Percentiles rank a stretch among this genome's conserved stretches.
Conservation (phyloP, 2,888 invertebrate species). For the Trachelus tabidus region DNA sequence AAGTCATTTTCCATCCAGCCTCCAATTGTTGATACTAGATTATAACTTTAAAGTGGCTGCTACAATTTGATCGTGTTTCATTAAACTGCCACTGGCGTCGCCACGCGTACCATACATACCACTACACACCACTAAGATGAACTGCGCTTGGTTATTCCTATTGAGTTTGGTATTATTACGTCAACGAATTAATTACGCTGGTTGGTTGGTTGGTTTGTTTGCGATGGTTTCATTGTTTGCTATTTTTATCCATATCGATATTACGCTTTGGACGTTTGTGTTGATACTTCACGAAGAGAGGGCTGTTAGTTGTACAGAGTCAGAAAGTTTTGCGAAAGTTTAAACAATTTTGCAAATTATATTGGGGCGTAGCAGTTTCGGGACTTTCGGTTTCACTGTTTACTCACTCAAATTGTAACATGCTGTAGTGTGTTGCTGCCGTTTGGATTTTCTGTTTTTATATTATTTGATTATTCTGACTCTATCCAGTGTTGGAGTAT, state of each 20-base stretch:
- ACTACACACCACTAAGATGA: neutral
- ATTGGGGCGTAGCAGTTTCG: neutral
- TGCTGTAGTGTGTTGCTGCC: neutral
- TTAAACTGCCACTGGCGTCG: slow-evolving; percentile 1
- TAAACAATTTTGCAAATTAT: neutral
- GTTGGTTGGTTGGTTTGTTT: neutral
- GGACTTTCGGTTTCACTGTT: neutral
- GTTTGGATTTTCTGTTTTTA: neutral
- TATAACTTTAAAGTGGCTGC: slow-evolving; percentile 42
- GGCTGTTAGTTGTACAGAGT: neutral
- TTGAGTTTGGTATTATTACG: neutral
- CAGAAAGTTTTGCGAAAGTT: neutral
- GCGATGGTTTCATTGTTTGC: neutral
- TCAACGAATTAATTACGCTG: neutral
- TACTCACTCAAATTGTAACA: neutral
- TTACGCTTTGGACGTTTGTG: neutral
- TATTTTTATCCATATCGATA: neutral
- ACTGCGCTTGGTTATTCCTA: neutral
- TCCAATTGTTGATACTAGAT: slow-evolving; percentile 49
- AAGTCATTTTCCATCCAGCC: neutral
- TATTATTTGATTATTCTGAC: neutral
- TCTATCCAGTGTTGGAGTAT: neutral
- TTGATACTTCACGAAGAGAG: neutral
- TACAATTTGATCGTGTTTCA: slow-evolving; percentile 37
- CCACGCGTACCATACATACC: neutral